Percentiles rank a stretch among this genome's conserved stretches.
Evolutionary conservation across 2,797 vertebrate species (phyloP).

Genomic region (Chiroxiphia lanceolata): DNA sequence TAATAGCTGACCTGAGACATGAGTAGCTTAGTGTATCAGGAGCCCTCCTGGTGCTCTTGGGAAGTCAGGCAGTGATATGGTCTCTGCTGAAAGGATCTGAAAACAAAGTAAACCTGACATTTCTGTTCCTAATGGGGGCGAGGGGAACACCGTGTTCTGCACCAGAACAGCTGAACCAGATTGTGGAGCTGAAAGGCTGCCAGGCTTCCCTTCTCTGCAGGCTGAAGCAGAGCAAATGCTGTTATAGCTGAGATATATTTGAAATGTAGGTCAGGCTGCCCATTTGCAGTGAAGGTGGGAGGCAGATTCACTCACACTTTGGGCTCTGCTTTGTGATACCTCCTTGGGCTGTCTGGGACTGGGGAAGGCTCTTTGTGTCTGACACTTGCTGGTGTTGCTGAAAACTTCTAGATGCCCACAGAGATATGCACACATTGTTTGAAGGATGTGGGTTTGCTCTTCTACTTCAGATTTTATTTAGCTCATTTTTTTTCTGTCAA

Average conservation of each 20-base stretch:
- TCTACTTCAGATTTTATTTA: background rate
- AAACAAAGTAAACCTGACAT: background rate
- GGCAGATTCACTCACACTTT: background rate
- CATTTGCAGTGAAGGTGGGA: background rate
- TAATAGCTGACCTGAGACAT: background rate
- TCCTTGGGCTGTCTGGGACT: background rate
- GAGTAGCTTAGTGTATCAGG: background rate
- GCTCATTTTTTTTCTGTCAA: background rate
- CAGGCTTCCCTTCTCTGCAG: background rate
- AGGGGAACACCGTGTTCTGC: background rate
- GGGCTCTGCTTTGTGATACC: background rate
- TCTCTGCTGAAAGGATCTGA: background rate
- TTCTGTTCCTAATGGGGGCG: rapidly evolving
- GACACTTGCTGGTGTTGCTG: background rate
- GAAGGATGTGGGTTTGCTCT: constrained; percentile 21
- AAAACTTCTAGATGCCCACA: background rate
- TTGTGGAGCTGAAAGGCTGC: constrained; percentile 9
- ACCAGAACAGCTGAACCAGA: background rate
- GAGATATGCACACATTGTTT: background rate
- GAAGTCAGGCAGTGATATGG: background rate
- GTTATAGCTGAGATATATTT: background rate
- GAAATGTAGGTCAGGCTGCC: constrained; percentile 56
- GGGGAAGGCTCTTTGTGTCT: background rate
- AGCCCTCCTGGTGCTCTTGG: background rate
- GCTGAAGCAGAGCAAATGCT: constrained; percentile 23